Evolutionary conservation across 2,113 vertebrate species (phyloP).

Genomic region (Ondatra zibethicus): DNA sequence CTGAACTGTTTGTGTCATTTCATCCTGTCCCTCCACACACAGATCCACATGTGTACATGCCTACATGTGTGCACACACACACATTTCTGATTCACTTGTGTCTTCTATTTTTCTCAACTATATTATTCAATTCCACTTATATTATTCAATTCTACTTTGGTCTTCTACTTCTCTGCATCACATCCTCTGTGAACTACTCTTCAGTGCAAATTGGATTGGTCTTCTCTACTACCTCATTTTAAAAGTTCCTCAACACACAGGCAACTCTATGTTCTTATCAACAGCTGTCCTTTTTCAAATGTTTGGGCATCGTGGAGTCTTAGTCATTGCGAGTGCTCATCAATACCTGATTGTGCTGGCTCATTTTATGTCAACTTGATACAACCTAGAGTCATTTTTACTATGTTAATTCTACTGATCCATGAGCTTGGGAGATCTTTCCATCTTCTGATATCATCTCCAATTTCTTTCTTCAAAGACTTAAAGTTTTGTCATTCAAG

Average conservation of each 20-base stretch:
- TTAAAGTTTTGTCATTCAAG: no score
- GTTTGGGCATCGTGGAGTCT: neutral
- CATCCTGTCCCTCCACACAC: neutral
- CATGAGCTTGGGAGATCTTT: no score
- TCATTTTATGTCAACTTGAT: no score
- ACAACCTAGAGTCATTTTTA: no score
- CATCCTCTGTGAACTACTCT: neutral
- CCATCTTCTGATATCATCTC: no score
- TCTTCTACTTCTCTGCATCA: neutral
- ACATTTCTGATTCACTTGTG: neutral
- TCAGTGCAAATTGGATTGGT: neutral
- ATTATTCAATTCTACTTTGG: neutral
- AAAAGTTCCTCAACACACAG: neutral
- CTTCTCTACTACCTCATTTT: neutral
- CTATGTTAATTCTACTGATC: no score
- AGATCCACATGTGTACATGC: neutral
- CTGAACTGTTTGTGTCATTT: neutral
- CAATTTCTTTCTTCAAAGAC: no score
- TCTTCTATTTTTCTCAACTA: neutral
- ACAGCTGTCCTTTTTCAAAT: neutral
- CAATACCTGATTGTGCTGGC: no score
- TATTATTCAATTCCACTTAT: neutral
- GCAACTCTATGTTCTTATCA: neutral
- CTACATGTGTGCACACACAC: no score
- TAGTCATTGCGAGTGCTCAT: neutral